Percentiles rank a stretch among this genome's conserved stretches.
Conservation (phyloP, 2,113 vertebrate genomes). For the Oophaga pumilio region DNA sequence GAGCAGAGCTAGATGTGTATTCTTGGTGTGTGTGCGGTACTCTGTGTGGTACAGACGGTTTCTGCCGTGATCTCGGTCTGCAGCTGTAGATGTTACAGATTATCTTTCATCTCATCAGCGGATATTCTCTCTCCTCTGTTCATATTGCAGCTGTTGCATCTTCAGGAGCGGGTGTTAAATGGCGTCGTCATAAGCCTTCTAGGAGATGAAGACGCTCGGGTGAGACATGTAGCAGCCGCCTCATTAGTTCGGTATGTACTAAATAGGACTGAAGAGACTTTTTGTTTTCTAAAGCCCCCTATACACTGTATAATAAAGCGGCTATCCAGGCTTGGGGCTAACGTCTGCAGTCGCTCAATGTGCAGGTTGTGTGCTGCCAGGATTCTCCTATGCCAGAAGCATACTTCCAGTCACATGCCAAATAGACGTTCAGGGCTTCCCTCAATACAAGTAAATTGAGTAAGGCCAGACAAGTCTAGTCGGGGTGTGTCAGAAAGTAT, state of each 20-base stretch:
- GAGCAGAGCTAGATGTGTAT: background rate
- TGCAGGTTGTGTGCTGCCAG: too few relatives aligned
- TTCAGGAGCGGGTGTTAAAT: conserved; percentile 88
- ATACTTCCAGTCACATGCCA: too few relatives aligned
- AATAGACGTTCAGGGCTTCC: too few relatives aligned
- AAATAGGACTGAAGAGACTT: background rate
- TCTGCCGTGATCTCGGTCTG: too few relatives aligned
- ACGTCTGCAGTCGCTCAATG: too few relatives aligned
- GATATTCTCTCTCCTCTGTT: background rate
- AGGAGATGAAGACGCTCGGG: conserved; percentile 93
- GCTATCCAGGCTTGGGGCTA: too few relatives aligned
- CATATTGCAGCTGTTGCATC: conserved; percentile 69
- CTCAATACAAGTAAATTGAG: too few relatives aligned
- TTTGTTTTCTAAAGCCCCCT: too few relatives aligned
- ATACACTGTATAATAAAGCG: too few relatives aligned
- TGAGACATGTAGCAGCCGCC: conserved; percentile 86
- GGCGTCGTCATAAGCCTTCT: conserved; percentile 85
- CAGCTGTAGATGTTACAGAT: background rate
- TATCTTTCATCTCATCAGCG: background rate
- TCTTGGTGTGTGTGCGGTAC: background rate
- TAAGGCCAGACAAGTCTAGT: too few relatives aligned
- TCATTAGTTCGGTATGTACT: conserved; percentile 79
- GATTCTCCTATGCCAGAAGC: too few relatives aligned
- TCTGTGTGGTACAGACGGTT: background rate
- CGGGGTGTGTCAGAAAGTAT: too few relatives aligned